phyloP scores from a whole-genome alignment of 1,140 invertebrate species.

The Chironomus tepperi region DNA sequence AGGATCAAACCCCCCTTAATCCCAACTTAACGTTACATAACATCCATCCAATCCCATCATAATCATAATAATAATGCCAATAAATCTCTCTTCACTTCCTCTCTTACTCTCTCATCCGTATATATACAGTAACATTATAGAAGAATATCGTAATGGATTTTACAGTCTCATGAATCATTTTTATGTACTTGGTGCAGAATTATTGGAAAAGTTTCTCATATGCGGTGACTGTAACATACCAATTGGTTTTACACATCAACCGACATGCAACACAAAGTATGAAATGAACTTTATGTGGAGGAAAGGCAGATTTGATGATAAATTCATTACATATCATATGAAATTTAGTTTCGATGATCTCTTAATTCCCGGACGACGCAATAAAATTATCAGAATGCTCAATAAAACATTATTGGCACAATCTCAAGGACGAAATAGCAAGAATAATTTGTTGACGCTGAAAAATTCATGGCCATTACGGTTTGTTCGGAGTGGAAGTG shows the following conservation, averaged over 20 bases:
- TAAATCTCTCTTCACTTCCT: background rate
- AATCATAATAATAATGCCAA: background rate
- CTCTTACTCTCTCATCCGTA: background rate
- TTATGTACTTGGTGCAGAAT: background rate
- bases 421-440: background rate
- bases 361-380: background rate
- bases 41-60: no score
- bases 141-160: slow-evolving; percentile 5
- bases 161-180: slow-evolving; percentile 16
- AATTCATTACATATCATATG: background rate
- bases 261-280: background rate
- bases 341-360: slow-evolving; percentile 4
- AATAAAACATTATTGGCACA: background rate
- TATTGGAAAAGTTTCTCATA: slow-evolving; percentile 16
- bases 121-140: background rate
- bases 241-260: slow-evolving; percentile 1
- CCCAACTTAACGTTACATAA: no score
- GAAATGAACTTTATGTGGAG: background rate
- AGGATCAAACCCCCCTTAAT: no score
- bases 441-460: background rate
- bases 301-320: background rate
- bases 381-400: background rate
- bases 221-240: background rate
- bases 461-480: background rate
- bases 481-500: no score